Evolutionary conservation across 2,797 vertebrate species (phyloP), one percentile per base, ranked within the genome.

Genomic region (Denticeps clupeoides): DNA sequence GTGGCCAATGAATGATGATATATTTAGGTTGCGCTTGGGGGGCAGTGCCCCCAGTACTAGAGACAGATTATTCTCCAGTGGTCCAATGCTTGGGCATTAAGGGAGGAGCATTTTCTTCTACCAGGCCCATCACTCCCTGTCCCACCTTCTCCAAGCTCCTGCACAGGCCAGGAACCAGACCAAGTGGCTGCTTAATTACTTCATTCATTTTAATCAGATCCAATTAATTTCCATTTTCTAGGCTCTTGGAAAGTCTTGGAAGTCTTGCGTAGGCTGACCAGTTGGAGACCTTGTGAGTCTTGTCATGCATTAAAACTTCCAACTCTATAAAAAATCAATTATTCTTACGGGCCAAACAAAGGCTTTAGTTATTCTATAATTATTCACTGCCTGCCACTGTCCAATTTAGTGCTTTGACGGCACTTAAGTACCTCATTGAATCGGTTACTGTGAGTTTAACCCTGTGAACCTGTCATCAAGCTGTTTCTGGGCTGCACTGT

Each of bases 171-270:
- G 58, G 72, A 80, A 78, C 44, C 57, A 51, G 77, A 70, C 60
- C 72, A 72, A 69, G 70, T 74, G 73, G 72, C 69, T 79, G 72
- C 74, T 74, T 82, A 80, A 82, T 82, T 79, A 83, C 78, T 83
- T 79, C 81, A 82, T 83, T 82, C 79, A 82, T 83, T 82, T 80
- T 81, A 82, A 82, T 83, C 80, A 80, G 77, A 81, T 80, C 72
- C 72, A 82, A 79, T 82, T 82, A 82, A 83, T 82, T 75, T 74
- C n/a, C 67, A 72, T 79, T 78, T 80, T 71, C 63, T 59, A 38
- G 45, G 38, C 51, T 56, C 41, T 12, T 56, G n/a, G n/a, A n/a
- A n/a, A n/a, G n/a, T n/a, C n/a, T 43, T 65, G 69, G 64, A 65
- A 60, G 58, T 62, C 45, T 64, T 60, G 51, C 62, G 63, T 42